Evolutionary conservation across 2,797 vertebrate species (phyloP), one percentile per base, ranked within the genome.

Genomic region (Trichosurus vulpecula): DNA sequence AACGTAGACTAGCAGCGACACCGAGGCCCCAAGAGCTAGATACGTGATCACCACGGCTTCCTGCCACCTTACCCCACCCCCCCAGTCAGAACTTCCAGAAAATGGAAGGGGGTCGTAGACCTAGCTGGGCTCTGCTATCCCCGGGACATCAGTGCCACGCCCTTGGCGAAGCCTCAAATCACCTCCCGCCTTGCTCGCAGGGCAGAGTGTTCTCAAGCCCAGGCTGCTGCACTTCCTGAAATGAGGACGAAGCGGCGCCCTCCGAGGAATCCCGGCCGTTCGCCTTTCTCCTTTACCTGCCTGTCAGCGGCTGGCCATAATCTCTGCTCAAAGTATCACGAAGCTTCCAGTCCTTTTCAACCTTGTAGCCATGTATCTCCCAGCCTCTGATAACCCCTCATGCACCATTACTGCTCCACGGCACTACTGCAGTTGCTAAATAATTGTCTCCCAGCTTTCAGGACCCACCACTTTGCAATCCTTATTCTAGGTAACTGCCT

Each of bases 221-320:
- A 74, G 19, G 66, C 1, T 81, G 19, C 66, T 81, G n/a, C n/a
- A 41, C 16, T 25, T 41, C 66, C 66, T 10, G 6, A 25, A 25
- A 41, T n/a, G 6, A 19, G 29, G 16, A 6, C n/a, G 66, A 41
- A 41, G 66, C 2, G n/a, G n/a, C 66, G n/a, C n/a, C n/a, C 35
- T 41, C n/a, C 6, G 6, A 22, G n/a, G 2, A 41, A 8, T 10
- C 19, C 19, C 19, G 0, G n/a, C n/a, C 3, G 6, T 3, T 3
- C n/a, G 66, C 58, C 13, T 35, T 58, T 12, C 57, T 58, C 55
- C 27, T 11, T 13, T 61, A 35, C 10, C 0, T 31, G 57, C 10
- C 31, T 14, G 35, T 35, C 31, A 9, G 56, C 27, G 29, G 27
- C 56, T 29, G 9, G 29, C 57, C 57, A 30, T 10, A 9, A 2